Evolutionary conservation across 2,797 vertebrate genomes (phyloP).

Genomic region (Sebastes minor): DNA sequence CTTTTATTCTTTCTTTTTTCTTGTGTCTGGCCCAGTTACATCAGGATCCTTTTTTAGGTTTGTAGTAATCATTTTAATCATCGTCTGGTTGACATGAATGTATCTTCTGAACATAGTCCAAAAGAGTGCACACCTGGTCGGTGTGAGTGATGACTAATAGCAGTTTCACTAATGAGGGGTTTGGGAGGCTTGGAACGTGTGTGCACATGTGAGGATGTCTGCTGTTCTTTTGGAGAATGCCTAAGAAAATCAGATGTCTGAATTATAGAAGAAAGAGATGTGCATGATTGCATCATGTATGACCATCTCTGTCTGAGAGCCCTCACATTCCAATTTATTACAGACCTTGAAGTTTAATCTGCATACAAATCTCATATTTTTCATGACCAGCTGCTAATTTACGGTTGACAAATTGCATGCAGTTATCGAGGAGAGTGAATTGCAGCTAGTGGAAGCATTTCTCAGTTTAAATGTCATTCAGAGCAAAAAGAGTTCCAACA

Average conservation of each 20-base stretch:
- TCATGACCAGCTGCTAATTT: not conserved
- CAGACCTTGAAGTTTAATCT: constrained; percentile 7
- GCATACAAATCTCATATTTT: constrained; percentile 27
- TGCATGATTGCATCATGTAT: not conserved
- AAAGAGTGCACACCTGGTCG: constrained; percentile 51
- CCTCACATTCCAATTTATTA: constrained; percentile 25
- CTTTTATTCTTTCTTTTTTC: not conserved
- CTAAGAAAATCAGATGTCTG: constrained; percentile 27
- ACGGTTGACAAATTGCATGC: not conserved
- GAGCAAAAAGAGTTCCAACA: not conserved
- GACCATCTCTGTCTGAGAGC: not conserved
- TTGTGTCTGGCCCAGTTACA: not conserved
- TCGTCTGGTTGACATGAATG: not conserved
- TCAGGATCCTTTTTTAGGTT: not conserved
- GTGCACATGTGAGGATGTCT: not conserved
- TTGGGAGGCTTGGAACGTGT: constrained; percentile 24
- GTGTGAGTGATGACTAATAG: constrained; percentile 19
- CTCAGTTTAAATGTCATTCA: not conserved
- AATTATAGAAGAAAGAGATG: not conserved
- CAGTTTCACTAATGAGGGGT: constrained; percentile 46
- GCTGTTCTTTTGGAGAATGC: constrained; percentile 18
- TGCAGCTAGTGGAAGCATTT: not conserved
- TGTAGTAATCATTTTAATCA: not conserved
- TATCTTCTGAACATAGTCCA: not conserved
- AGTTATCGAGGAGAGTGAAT: not conserved